phyloP scores from a whole-genome alignment of 1,140 invertebrate species.

The Drosophila albomicans region DNA sequence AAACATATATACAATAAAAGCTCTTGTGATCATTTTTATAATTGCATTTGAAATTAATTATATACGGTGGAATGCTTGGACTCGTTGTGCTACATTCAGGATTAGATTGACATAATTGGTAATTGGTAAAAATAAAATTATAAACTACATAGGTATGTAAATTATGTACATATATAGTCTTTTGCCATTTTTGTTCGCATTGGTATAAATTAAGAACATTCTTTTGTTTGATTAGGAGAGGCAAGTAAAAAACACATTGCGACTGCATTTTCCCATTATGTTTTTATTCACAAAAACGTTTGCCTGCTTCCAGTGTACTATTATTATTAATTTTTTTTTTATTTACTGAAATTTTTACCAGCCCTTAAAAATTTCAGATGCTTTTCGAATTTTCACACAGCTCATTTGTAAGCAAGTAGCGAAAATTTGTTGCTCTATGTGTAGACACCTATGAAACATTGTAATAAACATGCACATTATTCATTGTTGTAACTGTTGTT shows the following conservation, averaged over 20 bases:
- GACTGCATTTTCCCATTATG: constrained; percentile 48
- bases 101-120: constrained; percentile 13
- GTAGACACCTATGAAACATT: constrained; percentile 74
- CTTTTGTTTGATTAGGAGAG: constrained; percentile 4
- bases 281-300: constrained; percentile 48
- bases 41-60: constrained; percentile 50
- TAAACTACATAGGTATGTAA: constrained; percentile 48
- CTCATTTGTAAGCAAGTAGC: constrained; percentile 30
- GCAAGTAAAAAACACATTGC: constrained; percentile 54
- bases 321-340: not conserved
- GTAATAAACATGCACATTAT: constrained; percentile 65
- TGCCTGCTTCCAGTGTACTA: not conserved
- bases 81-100: constrained; percentile 14
- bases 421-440: constrained; percentile 48
- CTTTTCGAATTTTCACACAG: constrained; percentile 37
- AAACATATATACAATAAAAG: constrained; percentile 63
- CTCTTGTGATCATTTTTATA: constrained; percentile 48
- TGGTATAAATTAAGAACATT: constrained; percentile 30
- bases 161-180: constrained; percentile 60
- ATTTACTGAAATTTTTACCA: constrained; percentile 77
- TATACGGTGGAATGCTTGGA: constrained; percentile 5
- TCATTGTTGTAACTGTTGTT: constrained; percentile 53
- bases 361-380: constrained; percentile 82
- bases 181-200: constrained; percentile 41
- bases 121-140: constrained; percentile 50